phyloP scores from a whole-genome alignment of 2,888 invertebrate species.

The Troides oblongomaculatus region DNA sequence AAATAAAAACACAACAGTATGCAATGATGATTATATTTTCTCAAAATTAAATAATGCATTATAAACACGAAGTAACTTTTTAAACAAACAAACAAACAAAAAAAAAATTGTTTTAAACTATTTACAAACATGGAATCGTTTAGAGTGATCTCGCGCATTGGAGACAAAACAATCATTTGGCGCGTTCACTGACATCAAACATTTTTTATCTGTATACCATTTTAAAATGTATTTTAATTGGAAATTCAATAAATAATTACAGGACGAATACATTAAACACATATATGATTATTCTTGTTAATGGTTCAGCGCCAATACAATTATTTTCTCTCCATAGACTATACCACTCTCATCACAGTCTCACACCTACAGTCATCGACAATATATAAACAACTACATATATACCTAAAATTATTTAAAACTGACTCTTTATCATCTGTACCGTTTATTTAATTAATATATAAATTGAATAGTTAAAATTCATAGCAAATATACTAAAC shows the following conservation, averaged over 20 bases:
- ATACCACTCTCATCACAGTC: constrained; percentile 23
- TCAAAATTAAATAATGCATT: constrained; percentile 71
- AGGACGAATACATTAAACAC: background rate
- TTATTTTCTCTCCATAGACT: constrained; percentile 11
- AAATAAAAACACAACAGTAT: constrained; percentile 61
- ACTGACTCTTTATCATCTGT: background rate
- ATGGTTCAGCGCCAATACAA: constrained; percentile 1
- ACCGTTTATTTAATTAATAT: too few relatives aligned
- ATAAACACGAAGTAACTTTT: constrained; percentile 68
- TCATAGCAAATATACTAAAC: background rate
- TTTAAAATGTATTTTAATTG: background rate
- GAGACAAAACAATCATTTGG: constrained; percentile 30
- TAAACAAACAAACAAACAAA: constrained; percentile 47
- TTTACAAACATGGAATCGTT: constrained; percentile 59
- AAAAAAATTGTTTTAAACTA: constrained; percentile 55
- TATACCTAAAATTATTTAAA: constrained; percentile 25
- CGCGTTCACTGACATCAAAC: background rate
- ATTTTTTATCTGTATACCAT: background rate
- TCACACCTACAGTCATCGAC: constrained; percentile 21
- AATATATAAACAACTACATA: constrained; percentile 10
- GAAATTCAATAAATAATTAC: background rate
- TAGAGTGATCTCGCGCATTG: constrained; percentile 35
- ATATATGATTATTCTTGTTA: background rate
- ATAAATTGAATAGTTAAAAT: background rate
- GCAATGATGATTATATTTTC: constrained; percentile 76